Evolutionary conservation across 2,797 vertebrate genomes (phyloP), one percentile per base, ranked within the genome.

Genomic region (Poeciliopsis paucimaculata): DNA sequence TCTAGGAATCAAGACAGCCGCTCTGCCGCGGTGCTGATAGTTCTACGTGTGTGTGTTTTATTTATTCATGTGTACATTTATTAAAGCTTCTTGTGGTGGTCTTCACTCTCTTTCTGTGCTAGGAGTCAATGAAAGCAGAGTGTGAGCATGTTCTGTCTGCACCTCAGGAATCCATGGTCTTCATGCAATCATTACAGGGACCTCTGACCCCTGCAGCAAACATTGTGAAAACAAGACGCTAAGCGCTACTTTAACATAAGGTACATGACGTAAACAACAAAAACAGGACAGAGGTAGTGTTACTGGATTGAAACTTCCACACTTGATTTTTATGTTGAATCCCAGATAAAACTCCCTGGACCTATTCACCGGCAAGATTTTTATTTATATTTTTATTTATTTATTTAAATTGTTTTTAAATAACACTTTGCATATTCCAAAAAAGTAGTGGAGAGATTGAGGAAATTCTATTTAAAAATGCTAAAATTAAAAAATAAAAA

Each of bases 1-100:
- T 96, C 92, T 93, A 94, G 87, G 92, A 95, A 94, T 93, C 89
- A 92, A 90, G 88, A 92, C 88, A 90, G 86, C 76, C 64, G 66
- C 82, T 88, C 82, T 80, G 77, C 83, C 53, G 84, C 85, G 85
- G 84, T 53, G 81, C 73, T 15, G 81, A 92, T 85, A 85, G 81
- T 84, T 88, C 62, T 77, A 66, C 62, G 62, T 85, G 62, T 71
- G 72, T 79, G 76, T 77, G 78, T 88, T 83, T 94, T 76, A 92
- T 90, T 93, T 93, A 94, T 95, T 94, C 83, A 94, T 93, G 81
- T 82, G 77, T 77, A 73, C 11, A 51, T 80, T 87, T 89, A 90
- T 89, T 92, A 89, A 83, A 45, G 74, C 82, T 26, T 77, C 80
- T 73, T 75, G 75, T 77, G 82, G 51, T 45, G 64, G 72, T 75